Percentiles rank a stretch among this genome's conserved stretches.
Conservation (phyloP, 2,113 vertebrate species). For the Sardina pilchardus region DNA sequence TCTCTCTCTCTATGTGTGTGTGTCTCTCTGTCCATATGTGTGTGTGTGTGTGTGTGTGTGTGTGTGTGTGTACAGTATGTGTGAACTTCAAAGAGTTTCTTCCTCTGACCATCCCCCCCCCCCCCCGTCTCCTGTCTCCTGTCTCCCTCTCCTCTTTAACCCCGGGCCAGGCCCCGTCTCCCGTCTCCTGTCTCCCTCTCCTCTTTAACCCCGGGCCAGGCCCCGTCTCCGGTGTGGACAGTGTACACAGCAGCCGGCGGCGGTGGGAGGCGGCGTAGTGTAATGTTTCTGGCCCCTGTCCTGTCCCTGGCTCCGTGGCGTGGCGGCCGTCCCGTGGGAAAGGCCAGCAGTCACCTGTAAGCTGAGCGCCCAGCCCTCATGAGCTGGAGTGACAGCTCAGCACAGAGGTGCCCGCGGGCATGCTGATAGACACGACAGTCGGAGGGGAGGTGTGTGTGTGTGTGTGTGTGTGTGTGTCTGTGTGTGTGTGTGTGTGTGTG, state of each 20-base stretch:
- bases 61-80: too few species aligned
- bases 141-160: not conserved
- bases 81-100: too few species aligned
- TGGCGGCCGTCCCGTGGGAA: not conserved
- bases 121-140: not conserved
- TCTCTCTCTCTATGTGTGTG: too few species aligned
- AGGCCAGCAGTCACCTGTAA: not conserved
- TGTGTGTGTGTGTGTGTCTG: not conserved
- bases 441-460: conserved; percentile 19
- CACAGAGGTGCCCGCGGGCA: not conserved
- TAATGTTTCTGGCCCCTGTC: not conserved
- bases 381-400: not conserved
- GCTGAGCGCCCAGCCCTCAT: not conserved
- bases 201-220: not conserved
- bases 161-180: not conserved
- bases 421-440: not conserved
- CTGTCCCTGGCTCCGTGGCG: not conserved
- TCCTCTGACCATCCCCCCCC: not conserved
- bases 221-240: not conserved
- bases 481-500: not conserved
- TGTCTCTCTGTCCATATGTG: too few species aligned
- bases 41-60: too few species aligned
- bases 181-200: not conserved
- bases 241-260: not conserved
- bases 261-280: not conserved